A percentile compares a stretch with the other conserved stretches of the same genome.
Evolutionary conservation across 2,113 vertebrate genomes (phyloP).

Genomic region (Prochilodus magdalenae): DNA sequence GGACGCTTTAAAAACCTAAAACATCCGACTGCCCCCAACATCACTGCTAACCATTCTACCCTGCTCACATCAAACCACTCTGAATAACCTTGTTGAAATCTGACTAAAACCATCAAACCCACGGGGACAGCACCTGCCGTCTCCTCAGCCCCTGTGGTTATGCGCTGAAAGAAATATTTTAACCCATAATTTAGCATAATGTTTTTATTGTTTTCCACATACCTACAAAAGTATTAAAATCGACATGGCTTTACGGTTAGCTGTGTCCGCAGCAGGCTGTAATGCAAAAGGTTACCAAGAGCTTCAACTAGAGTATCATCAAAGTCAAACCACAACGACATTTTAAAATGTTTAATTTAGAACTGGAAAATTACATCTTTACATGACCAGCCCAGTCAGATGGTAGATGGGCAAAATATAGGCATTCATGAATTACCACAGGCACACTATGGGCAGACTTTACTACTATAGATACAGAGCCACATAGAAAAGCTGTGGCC

Average conservation of each 20-base stretch:
- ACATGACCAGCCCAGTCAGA: constrained; percentile 77
- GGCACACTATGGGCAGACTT: constrained; percentile 90
- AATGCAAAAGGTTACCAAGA: constrained; percentile 39
- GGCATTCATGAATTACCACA: constrained; percentile 85
- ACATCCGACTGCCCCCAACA: too few species aligned
- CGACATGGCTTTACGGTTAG: constrained; percentile 31
- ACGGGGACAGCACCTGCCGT: too few species aligned
- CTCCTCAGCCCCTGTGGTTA: background rate
- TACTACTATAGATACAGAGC: constrained; percentile 86
- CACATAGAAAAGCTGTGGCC: constrained; percentile 76
- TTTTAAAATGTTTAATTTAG: constrained; percentile 86
- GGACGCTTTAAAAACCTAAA: too few species aligned
- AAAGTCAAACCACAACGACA: constrained; percentile 61
- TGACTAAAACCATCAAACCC: too few species aligned
- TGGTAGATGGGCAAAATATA: constrained; percentile 80
- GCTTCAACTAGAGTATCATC: constrained; percentile 27
- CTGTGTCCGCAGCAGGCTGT: constrained; percentile 11
- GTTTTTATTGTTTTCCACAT: constrained; percentile 22
- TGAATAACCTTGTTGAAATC: too few species aligned
- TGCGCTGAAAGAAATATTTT: constrained; percentile 14
- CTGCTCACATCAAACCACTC: too few species aligned
- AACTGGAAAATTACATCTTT: constrained; percentile 84
- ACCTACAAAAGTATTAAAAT: constrained; percentile 52
- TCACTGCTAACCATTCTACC: too few species aligned
- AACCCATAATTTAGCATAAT: constrained; percentile 27